Evolutionary conservation across 2,797 vertebrate genomes (phyloP), one percentile per base, ranked within the genome.

Genomic region (Molothrus ater): DNA sequence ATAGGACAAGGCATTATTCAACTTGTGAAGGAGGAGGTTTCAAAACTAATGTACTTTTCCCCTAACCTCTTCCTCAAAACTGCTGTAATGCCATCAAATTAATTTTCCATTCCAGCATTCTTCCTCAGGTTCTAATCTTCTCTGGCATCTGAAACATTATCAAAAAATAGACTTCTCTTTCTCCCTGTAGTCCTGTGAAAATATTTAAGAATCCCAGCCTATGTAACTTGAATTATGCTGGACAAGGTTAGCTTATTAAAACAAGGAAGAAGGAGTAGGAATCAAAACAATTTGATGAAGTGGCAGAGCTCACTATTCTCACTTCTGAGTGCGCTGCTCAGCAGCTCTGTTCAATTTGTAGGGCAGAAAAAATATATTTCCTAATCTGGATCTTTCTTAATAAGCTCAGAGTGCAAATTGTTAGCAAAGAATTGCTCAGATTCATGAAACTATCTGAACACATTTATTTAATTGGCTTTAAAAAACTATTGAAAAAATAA

Each of bases 91-190:
- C 42, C 53, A 42, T 40, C 54, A 91, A 93, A 86, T 92, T 91
- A 93, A 51, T 91, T 95, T 97, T 92, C 72, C 65, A 53, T 90
- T 94, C 79, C 81, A 68, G 9, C 81, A 63, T 91, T 88, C 31
- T 61, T 93, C 57, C 53, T 78, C 36, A n/a, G 17, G 15, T 69
- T 87, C 24, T 91, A 92, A 96, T 92, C 80, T 90, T 80, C 86
- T 83, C 63, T 90, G 80, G 69, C 20, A 51, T 80, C 59, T 79
- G 61, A 93, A 91, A 60, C 1, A 4, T 42, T 80, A 75, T 65
- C 43, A 75, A 36, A 91, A 89, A 80, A 29, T 38, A 87, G 25
- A 38, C 65, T 93, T 87, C 10, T 92, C n/a, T 65, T 88, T 86
- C 17, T 92, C 53, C 18, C 32, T 92, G 9, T 51, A 65, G 57